Conservation (phyloP, 2,888 invertebrate species). For the Salpingus planirostris region DNA sequence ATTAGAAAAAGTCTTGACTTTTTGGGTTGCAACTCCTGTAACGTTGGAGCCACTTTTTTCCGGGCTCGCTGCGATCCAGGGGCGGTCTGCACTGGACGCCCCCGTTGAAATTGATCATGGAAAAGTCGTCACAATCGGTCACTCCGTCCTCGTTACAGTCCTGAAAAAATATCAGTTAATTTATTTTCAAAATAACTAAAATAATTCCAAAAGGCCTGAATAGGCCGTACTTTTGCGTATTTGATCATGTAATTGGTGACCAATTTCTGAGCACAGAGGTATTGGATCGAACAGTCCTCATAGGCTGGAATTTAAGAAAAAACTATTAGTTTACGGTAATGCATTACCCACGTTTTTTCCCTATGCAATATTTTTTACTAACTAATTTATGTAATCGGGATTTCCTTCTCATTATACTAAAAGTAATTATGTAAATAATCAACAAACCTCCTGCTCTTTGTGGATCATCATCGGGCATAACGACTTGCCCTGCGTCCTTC, state of each 20-base stretch:
- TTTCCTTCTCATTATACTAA: too few relatives aligned
- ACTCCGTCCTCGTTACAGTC: constrained; percentile 57
- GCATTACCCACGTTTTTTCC: neutral
- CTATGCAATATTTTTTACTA: too few relatives aligned
- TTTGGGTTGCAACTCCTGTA: constrained; percentile 22
- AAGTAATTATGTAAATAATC: neutral
- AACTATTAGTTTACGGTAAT: too few relatives aligned
- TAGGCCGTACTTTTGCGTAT: constrained; percentile 46
- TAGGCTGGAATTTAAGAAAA: constrained; percentile 45
- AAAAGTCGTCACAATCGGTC: constrained; percentile 56
- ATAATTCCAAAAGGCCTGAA: constrained; percentile 1
- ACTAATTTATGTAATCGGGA: too few relatives aligned
- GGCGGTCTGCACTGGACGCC: constrained; percentile 45
- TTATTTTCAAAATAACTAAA: constrained; percentile 6
- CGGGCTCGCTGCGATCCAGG: constrained; percentile 28
- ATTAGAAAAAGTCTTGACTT: constrained; percentile 49
- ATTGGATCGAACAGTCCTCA: constrained; percentile 53
- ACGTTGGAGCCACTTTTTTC: constrained; percentile 37
- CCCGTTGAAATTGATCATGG: constrained; percentile 55
- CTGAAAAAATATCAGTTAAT: constrained; percentile 33
- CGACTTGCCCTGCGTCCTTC: constrained; percentile 54
- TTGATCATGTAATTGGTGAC: constrained; percentile 52
- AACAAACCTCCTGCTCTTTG: constrained; percentile 41
- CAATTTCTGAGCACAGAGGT: constrained; percentile 50
- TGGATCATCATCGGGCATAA: constrained; percentile 49